Base-by-base conservation (phyloP, 1,140 invertebrate species). In the Acromyrmex charruanus region DNA sequence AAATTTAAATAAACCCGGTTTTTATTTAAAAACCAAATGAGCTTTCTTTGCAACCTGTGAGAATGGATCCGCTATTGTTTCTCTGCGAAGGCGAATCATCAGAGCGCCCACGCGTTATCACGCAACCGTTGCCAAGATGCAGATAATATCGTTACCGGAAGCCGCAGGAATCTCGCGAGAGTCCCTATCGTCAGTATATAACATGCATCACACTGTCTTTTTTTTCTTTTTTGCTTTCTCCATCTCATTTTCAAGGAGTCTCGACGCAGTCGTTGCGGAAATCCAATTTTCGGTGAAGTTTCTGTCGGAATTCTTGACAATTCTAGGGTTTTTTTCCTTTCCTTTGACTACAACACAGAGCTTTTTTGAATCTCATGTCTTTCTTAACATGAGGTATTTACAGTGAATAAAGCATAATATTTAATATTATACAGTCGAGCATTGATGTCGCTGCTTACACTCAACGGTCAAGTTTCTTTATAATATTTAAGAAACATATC, bases 71-170 rank as follows among this genome's bases (percentile, higher is more conserved):
- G 28, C 31, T 39, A 55, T 69, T 81, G 65, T 53, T 81, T 66
- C 16, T 55, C 10, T 16, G 53, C 28, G 58, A 74, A 31, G n/a
- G 69, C 58, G 53, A 63, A 71, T 89, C 39, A 77, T 89, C 84
- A 18, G 75, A 69, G 18, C 85, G 71, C 82, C 69, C 75, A 89
- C 88, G 69, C 88, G 51, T 89, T 89, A 89, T 89, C 74, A 68
- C 55, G 55, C 61, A 85, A 31, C 49, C 53, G 25, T 85, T 66
- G 39, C 51, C 61, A 86, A 75, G 44, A 75, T 51, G 49, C 21
- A 53, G 81, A 89, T 89, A 89, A 87, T 77, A 80, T 89, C 75
- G 39, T 89, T 89, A 81, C 75, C 84, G 88, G 87, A 89, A 89
- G 87, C 77, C 18, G 4, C 66, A 68, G 21, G 72, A 85, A 69